Evolutionary conservation across 2,797 vertebrate species (phyloP).

Genomic region (Catharus ustulatus): DNA sequence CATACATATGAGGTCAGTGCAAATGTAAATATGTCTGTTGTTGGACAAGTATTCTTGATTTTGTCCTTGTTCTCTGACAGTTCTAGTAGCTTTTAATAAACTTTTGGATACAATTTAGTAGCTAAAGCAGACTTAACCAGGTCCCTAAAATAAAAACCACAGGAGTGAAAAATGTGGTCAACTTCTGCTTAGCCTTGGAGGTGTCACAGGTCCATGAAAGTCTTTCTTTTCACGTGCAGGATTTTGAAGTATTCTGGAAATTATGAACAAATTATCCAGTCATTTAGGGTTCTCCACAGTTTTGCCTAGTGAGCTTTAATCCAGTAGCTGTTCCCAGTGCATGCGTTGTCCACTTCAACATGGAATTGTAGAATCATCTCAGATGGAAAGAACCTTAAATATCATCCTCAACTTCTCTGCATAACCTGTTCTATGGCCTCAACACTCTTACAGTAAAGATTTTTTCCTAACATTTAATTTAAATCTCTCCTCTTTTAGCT

Average conservation of each 20-base stretch:
- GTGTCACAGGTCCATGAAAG: neutral
- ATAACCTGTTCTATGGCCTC: neutral
- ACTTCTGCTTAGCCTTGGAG: neutral
- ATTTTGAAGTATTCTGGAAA: neutral
- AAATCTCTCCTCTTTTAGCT: neutral
- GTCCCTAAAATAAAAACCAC: neutral
- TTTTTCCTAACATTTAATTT: neutral
- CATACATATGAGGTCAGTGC: slow-evolving; percentile 49
- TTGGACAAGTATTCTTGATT: slow-evolving; percentile 27
- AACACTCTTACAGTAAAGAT: neutral
- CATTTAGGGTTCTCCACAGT: neutral
- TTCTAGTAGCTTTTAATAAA: slow-evolving; percentile 17
- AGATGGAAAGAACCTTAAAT: neutral
- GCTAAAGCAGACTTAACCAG: neutral
- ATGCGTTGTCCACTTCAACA: neutral
- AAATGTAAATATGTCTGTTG: slow-evolving; percentile 62
- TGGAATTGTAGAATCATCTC: neutral
- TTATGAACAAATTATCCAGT: neutral
- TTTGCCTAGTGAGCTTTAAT: neutral
- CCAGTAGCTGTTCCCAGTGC: neutral
- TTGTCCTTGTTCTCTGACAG: slow-evolving; percentile 53
- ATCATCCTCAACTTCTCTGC: neutral
- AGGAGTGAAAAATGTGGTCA: neutral
- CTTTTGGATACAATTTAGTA: neutral
- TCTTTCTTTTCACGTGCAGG: neutral